Percentiles rank a stretch among this genome's conserved stretches.
Conservation (phyloP, 2,797 vertebrate species). For the Morus bassanus region DNA sequence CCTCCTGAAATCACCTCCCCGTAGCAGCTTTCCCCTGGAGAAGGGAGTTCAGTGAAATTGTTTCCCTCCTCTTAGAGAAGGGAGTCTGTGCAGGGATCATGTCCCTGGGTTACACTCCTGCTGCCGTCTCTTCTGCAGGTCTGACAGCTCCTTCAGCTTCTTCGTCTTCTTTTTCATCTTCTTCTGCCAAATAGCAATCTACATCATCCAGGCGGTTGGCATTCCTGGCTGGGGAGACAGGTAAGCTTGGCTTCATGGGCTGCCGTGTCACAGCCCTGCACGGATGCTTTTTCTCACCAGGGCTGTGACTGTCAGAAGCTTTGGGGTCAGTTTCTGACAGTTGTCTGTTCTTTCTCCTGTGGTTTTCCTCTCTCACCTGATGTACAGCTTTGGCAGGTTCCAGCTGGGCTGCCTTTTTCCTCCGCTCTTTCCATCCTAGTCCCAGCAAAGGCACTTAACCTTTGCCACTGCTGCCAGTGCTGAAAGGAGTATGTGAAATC, state of each 20-base stretch:
- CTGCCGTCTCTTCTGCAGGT: slow-evolving; percentile 74
- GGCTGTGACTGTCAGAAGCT: neutral
- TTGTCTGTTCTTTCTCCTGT: neutral
- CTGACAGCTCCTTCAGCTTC: slow-evolving; percentile 98
- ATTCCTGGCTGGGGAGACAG: slow-evolving; percentile 93
- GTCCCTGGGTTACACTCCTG: neutral
- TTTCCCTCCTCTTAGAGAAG: neutral
- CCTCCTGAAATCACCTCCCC: neutral
- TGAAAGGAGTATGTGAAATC: neutral
- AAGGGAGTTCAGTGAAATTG: neutral
- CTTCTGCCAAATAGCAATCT: slow-evolving; percentile 90
- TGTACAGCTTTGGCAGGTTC: slow-evolving; percentile 64
- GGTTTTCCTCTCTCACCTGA: neutral
- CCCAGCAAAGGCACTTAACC: neutral
- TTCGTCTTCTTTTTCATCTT: slow-evolving; percentile 98
- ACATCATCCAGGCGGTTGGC: slow-evolving; percentile 90
- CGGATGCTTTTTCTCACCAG: neutral
- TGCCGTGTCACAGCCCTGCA: neutral
- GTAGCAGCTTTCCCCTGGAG: neutral
- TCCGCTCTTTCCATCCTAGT: neutral
- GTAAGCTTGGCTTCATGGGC: slow-evolving; percentile 69
- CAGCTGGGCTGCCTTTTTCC: slow-evolving; percentile 49
- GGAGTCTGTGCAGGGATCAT: neutral
- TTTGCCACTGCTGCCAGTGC: neutral
- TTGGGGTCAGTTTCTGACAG: neutral